Evolutionary conservation across 2,888 invertebrate species (phyloP).

Genomic region (Philonicus albiceps): DNA sequence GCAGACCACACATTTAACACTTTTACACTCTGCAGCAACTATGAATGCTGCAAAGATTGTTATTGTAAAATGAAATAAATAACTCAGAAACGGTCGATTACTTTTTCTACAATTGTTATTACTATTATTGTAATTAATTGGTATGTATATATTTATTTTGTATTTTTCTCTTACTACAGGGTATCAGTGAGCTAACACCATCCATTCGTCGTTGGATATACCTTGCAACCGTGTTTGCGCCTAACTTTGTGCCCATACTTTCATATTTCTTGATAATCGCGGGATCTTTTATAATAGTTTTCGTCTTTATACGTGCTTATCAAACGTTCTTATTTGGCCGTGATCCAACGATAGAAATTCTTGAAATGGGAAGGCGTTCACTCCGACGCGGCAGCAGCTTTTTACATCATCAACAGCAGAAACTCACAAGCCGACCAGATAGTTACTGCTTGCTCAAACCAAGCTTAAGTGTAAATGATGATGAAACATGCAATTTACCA

Average conservation of each 20-base stretch:
- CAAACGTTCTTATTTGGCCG: slow-evolving; percentile 76
- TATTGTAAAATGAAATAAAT: background rate
- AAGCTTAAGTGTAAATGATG: slow-evolving; percentile 45
- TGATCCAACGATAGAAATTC: slow-evolving; percentile 73
- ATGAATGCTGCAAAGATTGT: background rate
- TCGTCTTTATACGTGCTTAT: slow-evolving; percentile 77
- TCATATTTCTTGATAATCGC: slow-evolving; percentile 77
- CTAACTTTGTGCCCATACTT: slow-evolving; percentile 73
- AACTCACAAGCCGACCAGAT: slow-evolving; percentile 56
- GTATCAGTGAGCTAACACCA: slow-evolving; percentile 79
- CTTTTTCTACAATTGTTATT: background rate
- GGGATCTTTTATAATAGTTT: slow-evolving; percentile 72
- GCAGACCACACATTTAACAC: too few relatives aligned
- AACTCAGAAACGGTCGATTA: background rate
- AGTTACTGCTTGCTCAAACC: slow-evolving; percentile 58
- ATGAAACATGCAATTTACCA: slow-evolving; percentile 6
- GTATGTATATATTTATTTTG: too few relatives aligned
- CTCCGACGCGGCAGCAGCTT: slow-evolving; percentile 69
- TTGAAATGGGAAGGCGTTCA: slow-evolving; percentile 79
- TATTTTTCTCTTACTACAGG: slow-evolving; percentile 63
- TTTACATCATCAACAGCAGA: slow-evolving; percentile 61
- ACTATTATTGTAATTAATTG: background rate
- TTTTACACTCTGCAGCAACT: background rate
- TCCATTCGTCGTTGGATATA: slow-evolving; percentile 84
- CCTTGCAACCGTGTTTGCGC: slow-evolving; percentile 79